Conservation (phyloP, 2,113 vertebrate genomes). For the Oreochromis spilurus region DNA sequence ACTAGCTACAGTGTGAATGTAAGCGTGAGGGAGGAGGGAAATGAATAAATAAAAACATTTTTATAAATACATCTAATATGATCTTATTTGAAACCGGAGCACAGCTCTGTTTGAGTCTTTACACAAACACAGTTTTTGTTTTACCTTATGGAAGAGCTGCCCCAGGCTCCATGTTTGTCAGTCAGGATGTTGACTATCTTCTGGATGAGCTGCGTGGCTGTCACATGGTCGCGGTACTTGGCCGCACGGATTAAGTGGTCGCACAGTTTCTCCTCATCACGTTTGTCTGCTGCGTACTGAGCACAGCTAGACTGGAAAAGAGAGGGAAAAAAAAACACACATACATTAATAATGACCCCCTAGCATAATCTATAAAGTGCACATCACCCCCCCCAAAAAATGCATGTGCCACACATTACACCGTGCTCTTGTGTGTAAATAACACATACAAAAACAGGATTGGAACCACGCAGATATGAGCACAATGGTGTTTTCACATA, state of each 20-base stretch:
- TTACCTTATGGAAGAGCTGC: conserved; percentile 85
- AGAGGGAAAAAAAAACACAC: not conserved
- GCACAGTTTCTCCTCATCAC: conserved; percentile 98
- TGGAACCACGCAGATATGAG: not conserved
- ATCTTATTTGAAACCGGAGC: not conserved
- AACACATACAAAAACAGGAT: not conserved
- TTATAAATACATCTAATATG: not conserved
- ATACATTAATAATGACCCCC: not conserved
- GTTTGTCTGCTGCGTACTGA: conserved; percentile 92
- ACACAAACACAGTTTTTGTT: not conserved
- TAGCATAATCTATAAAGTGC: not conserved
- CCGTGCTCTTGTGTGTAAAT: not conserved
- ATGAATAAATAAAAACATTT: not conserved
- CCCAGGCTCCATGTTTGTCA: conserved; percentile 96
- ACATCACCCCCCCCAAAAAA: not conserved
- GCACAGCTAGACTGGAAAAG: conserved; percentile 84
- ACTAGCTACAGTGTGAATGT: not conserved
- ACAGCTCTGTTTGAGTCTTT: not conserved
- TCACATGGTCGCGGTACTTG: conserved; percentile 94
- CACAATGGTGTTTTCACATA: not conserved
- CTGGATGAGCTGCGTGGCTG: conserved; percentile 92
- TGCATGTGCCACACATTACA: not conserved
- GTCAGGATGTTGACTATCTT: conserved; percentile 96
- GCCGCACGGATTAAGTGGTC: conserved; percentile 95
- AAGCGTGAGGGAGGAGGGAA: not conserved